Percentiles rank a stretch among this genome's conserved stretches.
These are phyloP conservation scores for Campylomormyrus numenius DNA, from an alignment of 2,113 vertebrate species.

Conservation along the genomic window DNA sequence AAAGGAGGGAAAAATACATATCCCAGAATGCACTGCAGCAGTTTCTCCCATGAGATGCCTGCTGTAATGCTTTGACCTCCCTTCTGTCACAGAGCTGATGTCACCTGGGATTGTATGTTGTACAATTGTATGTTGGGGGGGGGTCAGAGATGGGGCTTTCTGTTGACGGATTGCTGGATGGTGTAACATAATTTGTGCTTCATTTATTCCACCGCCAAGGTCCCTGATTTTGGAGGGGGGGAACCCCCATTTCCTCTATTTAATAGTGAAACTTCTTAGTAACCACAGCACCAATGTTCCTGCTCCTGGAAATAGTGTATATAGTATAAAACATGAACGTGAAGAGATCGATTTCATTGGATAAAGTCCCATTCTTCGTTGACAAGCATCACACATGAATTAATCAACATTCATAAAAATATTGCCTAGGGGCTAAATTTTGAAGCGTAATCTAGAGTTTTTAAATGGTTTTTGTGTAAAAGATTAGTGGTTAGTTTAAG, in stretches of 20 bases:
- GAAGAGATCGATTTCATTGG: not conserved
- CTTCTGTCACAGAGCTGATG: not conserved
- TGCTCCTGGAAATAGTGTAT: not conserved
- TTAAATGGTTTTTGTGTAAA: not conserved
- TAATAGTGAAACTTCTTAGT: not conserved
- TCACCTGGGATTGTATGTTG: not conserved
- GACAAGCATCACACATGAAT: not conserved
- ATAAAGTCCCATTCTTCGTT: not conserved
- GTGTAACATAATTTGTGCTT: not conserved
- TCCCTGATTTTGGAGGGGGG: not conserved
- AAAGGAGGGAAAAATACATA: not conserved
- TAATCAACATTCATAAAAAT: not conserved
- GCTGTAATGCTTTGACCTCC: not conserved
- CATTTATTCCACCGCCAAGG: not conserved
- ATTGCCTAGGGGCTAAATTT: not conserved
- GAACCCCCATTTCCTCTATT: not conserved
- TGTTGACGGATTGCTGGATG: not conserved
- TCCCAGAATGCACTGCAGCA: not conserved
- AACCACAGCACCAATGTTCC: not conserved
- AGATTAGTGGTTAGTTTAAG: not conserved
- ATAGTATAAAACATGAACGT: not conserved
- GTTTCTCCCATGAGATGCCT: not conserved
- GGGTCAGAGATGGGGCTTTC: not conserved
- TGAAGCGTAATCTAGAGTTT: not conserved
- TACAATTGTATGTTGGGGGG: not conserved